Base-by-base conservation (phyloP, 2,888 invertebrate species). In the Crioceris asparagi region DNA sequence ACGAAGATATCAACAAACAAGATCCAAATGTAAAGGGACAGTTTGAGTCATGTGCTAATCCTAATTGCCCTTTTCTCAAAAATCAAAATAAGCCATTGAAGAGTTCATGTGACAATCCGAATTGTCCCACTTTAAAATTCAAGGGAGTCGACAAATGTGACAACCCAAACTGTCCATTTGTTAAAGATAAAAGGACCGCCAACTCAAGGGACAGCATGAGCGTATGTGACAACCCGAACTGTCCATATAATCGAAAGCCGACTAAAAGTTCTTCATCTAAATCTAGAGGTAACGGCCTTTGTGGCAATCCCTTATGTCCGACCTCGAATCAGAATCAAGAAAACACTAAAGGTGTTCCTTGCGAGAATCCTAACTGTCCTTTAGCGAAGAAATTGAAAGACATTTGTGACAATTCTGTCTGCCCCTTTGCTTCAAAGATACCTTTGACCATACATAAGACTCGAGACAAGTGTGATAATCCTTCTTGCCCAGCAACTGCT, bases 221-320 rank as follows among this genome's bases (percentile, higher is more conserved):
- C 19, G 17, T 31, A 25, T 17, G 32, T 12, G 32, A 29, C n/a
- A 32, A 38, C 40, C 40, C 40, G 19, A 32, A 39, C 15, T 49
- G 49, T 39, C 49, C 49, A 2, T 45, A 27, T 30, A 26, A 33
- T 4, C 42, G 41, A 10, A 32, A 36, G 14, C 25, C 25, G 7
- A 31, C 17, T 40, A 3, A 37, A 40, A 14, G 41, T 27, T 17
- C 14, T 26, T 41, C 29, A 34, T 7, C 30, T 10, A 31, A 36
- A 17, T 12, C 17, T 3, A 5, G 8, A n/a, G 27, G 10, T 8
- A 29, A 17, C 12, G 31, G 19, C 11, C 23, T 44, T 11, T 56
- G 55, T 34, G 45, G 43, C 17, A 41, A 47, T 17, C 48, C 55
- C 6, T 41, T 47, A 17, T 52, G 51, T 36, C 48, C 39, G n/a